Percentiles rank a stretch among this genome's conserved stretches.
phyloP scores from a whole-genome alignment of 2,113 vertebrate species.

The Pyrgilauda ruficollis region DNA sequence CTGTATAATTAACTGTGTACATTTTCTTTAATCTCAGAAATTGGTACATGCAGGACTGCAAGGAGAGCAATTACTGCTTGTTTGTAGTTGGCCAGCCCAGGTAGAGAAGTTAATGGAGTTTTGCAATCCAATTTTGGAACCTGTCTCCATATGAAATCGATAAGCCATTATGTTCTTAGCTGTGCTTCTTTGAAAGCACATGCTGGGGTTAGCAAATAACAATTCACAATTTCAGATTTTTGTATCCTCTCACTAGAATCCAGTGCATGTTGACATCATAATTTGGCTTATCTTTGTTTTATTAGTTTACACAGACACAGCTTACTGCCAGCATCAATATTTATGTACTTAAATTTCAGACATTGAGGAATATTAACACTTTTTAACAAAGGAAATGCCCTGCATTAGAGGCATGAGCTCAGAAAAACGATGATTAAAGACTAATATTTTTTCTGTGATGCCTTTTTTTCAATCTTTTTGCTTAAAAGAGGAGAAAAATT shows the following conservation, averaged over 20 bases:
- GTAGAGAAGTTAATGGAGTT: slow-evolving; percentile 65
- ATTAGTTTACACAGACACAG: not conserved
- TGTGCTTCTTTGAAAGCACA: not conserved
- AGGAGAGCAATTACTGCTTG: slow-evolving; percentile 52
- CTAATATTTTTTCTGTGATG: not conserved
- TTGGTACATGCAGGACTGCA: not conserved
- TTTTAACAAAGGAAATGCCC: not conserved
- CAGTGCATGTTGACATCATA: not conserved
- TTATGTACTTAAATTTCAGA: not conserved
- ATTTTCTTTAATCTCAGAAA: slow-evolving; percentile 46
- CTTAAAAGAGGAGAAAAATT: not conserved
- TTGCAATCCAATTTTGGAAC: slow-evolving; percentile 59
- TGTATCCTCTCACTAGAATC: not conserved
- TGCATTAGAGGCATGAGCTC: not conserved
- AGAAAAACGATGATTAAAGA: not conserved
- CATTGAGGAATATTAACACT: not conserved
- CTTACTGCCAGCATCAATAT: not conserved
- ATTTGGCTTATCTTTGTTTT: not conserved
- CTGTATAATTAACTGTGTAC: not conserved
- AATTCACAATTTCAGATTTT: not conserved
- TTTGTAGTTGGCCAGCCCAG: slow-evolving; percentile 36
- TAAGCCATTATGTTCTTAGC: not conserved
- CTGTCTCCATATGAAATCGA: not conserved
- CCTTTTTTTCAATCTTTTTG: not conserved
- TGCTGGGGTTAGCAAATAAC: not conserved